Evolutionary conservation across 2,888 invertebrate species (phyloP).

Genomic region (Encarsia formosa): DNA sequence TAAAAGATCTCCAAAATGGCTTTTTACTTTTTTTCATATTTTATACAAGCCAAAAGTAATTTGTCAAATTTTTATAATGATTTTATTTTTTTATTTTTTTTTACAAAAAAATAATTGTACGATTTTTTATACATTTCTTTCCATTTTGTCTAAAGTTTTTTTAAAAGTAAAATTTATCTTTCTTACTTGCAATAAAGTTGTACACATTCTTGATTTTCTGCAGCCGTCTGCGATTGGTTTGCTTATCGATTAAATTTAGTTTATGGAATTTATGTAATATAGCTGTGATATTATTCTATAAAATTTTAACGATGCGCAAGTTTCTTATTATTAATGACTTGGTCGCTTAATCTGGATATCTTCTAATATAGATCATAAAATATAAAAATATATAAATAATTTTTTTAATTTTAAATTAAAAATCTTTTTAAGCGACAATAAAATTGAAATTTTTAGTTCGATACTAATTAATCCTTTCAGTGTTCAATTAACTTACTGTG

Average conservation of each 20-base stretch:
- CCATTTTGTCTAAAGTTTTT: too few relatives aligned
- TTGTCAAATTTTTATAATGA: not conserved
- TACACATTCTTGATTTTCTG: slow-evolving; percentile 13
- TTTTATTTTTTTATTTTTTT: slow-evolving; percentile 7
- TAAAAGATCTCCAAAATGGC: not conserved
- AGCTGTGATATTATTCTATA: slow-evolving; percentile 19
- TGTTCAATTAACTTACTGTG: too few relatives aligned
- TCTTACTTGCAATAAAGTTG: slow-evolving; percentile 5
- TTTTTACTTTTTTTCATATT: slow-evolving; percentile 13
- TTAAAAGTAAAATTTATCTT: too few relatives aligned
- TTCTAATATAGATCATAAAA: too few relatives aligned
- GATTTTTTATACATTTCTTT: too few relatives aligned
- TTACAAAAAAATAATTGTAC: slow-evolving; percentile 7
- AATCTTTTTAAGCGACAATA: too few relatives aligned
- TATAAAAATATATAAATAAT: too few relatives aligned
- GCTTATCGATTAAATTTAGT: slow-evolving; percentile 12
- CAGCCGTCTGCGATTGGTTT: slow-evolving; percentile 9
- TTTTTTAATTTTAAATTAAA: too few relatives aligned
- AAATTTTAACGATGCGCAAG: slow-evolving; percentile 10
- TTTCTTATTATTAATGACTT: slow-evolving; percentile 13
- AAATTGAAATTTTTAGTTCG: too few relatives aligned
- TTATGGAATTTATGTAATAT: slow-evolving; percentile 16
- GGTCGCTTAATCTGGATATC: slow-evolving; percentile 5
- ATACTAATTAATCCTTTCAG: slow-evolving; percentile 9
- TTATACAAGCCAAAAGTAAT: too few relatives aligned